Percentiles rank a stretch among this genome's conserved stretches.
phyloP scores from a whole-genome alignment of 2,888 invertebrate species.

The Tetragonisca angustula region DNA sequence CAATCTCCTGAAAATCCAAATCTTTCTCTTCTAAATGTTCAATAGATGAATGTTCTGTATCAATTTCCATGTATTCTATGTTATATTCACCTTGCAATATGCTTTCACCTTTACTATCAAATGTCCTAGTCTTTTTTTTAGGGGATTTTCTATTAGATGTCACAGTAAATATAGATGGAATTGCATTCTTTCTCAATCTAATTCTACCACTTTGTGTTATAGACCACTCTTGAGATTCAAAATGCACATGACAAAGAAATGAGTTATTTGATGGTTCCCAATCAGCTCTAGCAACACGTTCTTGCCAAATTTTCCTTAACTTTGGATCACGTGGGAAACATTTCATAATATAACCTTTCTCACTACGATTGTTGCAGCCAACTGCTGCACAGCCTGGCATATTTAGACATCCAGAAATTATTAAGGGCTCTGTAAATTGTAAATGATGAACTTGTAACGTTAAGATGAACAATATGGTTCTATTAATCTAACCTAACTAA shows the following conservation, averaged over 20 bases:
- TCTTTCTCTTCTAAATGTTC: slow-evolving; percentile 57
- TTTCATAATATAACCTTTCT: slow-evolving; percentile 83
- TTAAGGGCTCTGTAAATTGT: slow-evolving; percentile 52
- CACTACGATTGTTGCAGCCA: slow-evolving; percentile 82
- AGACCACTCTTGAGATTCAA: slow-evolving; percentile 78
- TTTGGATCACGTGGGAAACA: slow-evolving; percentile 81
- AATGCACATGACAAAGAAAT: slow-evolving; percentile 81
- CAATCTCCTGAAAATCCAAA: slow-evolving; percentile 45
- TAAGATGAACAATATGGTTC: not conserved
- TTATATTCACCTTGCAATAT: slow-evolving; percentile 64
- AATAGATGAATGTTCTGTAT: slow-evolving; percentile 57
- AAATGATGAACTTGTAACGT: slow-evolving; percentile 3
- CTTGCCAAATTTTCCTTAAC: slow-evolving; percentile 80
- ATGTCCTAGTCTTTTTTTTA: slow-evolving; percentile 73
- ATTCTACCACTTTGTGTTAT: slow-evolving; percentile 75
- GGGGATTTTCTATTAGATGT: slow-evolving; percentile 80
- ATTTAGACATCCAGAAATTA: slow-evolving; percentile 58
- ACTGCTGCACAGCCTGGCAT: slow-evolving; percentile 83
- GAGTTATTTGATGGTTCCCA: slow-evolving; percentile 83
- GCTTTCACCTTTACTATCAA: slow-evolving; percentile 50
- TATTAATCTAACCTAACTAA: not conserved
- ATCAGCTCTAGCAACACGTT: slow-evolving; percentile 79
- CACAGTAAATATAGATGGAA: slow-evolving; percentile 79
- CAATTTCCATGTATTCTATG: slow-evolving; percentile 71
- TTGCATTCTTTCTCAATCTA: slow-evolving; percentile 78